A percentile compares a stretch with the other conserved stretches of the same genome.
These are phyloP conservation scores for Malurus cyaneus DNA, from an alignment of 2,113 vertebrate genomes.

Conservation along the genomic window DNA sequence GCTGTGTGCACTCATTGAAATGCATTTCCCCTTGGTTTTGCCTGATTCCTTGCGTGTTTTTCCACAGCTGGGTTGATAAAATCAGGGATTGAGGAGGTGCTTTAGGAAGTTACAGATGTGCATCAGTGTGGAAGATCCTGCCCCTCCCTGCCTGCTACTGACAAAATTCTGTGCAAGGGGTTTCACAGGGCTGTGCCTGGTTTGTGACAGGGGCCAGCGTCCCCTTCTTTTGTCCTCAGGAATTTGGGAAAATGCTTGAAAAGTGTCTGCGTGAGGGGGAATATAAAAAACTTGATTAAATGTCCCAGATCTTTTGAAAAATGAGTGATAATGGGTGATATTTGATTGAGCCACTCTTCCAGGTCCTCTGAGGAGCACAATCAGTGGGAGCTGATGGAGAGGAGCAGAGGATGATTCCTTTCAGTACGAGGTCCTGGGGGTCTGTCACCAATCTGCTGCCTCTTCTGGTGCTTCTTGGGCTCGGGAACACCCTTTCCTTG, in stretches of 20 bases:
- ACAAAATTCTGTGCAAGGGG: neutral
- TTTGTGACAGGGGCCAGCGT: neutral
- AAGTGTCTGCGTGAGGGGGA: neutral
- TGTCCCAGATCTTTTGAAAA: neutral
- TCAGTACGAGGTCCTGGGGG: neutral
- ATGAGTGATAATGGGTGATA: neutral
- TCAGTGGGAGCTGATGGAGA: neutral
- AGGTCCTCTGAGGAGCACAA: neutral
- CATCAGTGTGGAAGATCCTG: neutral
- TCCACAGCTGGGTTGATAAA: neutral
- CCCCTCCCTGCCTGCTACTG: fast-evolving
- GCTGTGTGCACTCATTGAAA: neutral
- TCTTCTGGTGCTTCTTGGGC: neutral
- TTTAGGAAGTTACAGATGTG: neutral
- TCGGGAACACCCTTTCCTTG: neutral
- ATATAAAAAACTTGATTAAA: neutral
- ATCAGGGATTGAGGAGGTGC: neutral
- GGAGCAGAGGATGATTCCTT: neutral
- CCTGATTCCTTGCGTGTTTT: neutral
- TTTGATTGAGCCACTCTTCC: neutral
- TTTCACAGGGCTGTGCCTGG: neutral
- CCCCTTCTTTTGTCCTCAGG: neutral
- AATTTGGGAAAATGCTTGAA: neutral
- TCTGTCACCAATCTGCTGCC: neutral
- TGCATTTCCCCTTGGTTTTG: neutral